Conservation (phyloP, 2,797 vertebrate genomes). For the Crax fasciolata region DNA sequence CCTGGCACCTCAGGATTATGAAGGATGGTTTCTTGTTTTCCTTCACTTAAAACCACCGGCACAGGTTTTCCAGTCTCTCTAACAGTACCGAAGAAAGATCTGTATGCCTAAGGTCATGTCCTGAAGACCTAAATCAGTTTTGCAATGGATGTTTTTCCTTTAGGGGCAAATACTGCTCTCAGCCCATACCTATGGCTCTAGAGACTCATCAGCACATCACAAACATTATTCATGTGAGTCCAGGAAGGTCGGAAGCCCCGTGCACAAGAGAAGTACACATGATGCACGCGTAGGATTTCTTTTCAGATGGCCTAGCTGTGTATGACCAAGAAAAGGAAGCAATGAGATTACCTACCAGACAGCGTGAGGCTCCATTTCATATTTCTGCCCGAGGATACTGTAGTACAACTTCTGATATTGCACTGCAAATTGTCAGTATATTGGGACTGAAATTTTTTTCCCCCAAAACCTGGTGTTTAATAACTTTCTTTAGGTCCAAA, state of each 20-base stretch:
- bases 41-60: slow-evolving; percentile 6
- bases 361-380: not conserved
- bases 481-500: not conserved
- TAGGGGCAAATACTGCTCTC: not conserved
- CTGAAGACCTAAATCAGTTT: slow-evolving; percentile 23
- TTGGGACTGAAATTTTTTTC: not conserved
- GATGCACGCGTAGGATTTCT: fast-evolving
- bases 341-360: not conserved
- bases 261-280: not conserved
- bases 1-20: not conserved
- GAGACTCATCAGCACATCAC: not conserved
- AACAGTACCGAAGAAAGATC: not conserved
- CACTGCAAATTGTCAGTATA: not conserved
- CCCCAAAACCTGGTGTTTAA: not conserved
- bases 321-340: not conserved
- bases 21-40: slow-evolving; percentile 20
- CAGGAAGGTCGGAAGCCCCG: not conserved
- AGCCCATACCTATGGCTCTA: not conserved
- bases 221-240: not conserved
- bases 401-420: not conserved
- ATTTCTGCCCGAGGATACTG: not conserved
- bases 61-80: not conserved
- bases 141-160: not conserved
- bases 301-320: not conserved
- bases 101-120: not conserved